Base-by-base conservation (phyloP, 2,888 invertebrate genomes). In the Athrips mouffetella region DNA sequence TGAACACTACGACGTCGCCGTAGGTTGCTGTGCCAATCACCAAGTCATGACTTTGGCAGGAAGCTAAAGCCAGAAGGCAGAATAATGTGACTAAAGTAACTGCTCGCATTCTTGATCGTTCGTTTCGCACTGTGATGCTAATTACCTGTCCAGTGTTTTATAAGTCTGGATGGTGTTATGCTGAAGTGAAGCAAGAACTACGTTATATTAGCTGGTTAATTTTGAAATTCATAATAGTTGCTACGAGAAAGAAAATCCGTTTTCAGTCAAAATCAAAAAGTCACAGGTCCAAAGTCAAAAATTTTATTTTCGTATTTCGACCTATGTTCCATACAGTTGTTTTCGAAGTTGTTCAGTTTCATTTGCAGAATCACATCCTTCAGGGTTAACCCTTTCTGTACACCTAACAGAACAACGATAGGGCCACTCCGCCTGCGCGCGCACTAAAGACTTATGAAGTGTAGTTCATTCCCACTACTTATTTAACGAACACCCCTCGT, bases 11-110 rank as follows among this genome's bases (percentile, higher is more conserved):
- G 10, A 81, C 70, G 58, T 87, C 87, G 1, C 86, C 82, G 58
- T 79, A 85, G 0, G 67, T 67, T 0, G 76, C 65, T 48, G 79
- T 78, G 0, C 87, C 87, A 0, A 80, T 27, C 0, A 53, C 48
- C 18, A 88, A 52, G 55, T 86, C 80, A 52, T 88, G 87, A 63
- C 82, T 85, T 49, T 87, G 87, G 52, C 70, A 55, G 33, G 54
- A 55, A 10, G 55, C 63, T 0, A 67, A 62, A 1, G 75, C 73
- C 45, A 77, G 49, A 1, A 80, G 47, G 63, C 76, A 78, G 29
- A 80, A 48, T 1, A 80, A 40, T 23, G 67, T 41, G 1, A 74
- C 40, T 8, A 79, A 10, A 33, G 62, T 67, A 31, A 77, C 25
- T 31, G 62, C 59, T 53, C 67, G 74, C 87, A 85, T 85, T 62